Conservation (phyloP, 2,797 vertebrate genomes). For the Cynopterus sphinx region DNA sequence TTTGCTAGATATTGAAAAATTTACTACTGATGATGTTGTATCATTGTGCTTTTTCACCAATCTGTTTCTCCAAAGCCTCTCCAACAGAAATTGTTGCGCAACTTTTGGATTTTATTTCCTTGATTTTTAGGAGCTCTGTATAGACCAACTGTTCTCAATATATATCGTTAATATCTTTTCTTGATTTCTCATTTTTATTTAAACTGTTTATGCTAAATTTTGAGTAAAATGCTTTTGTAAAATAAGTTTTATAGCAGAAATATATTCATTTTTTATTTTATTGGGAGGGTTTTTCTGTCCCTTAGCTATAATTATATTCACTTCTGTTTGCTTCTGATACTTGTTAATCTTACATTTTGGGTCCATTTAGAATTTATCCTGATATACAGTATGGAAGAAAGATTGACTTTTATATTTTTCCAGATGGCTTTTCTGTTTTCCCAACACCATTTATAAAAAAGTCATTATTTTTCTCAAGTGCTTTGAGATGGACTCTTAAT, state of each 20-base stretch:
- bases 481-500: constrained; percentile 2
- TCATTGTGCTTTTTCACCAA: background rate
- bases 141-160: background rate
- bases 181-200: background rate
- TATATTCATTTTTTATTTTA: background rate
- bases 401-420: background rate
- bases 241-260: background rate
- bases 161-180: background rate
- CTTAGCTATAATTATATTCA: background rate
- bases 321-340: background rate
- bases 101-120: background rate
- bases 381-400: background rate
- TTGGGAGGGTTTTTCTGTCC: background rate
- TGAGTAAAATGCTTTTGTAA: background rate
- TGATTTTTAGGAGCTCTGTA: background rate
- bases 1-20: background rate
- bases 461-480: constrained; percentile 17
- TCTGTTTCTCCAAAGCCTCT: background rate
- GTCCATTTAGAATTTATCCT: background rate
- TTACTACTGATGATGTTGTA: background rate
- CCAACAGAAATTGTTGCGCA: background rate
- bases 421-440: background rate
- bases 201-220: background rate
- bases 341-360: background rate
- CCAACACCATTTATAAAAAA: background rate